Conservation (phyloP, 1,140 invertebrate genomes). For the Zophobas atratus region DNA sequence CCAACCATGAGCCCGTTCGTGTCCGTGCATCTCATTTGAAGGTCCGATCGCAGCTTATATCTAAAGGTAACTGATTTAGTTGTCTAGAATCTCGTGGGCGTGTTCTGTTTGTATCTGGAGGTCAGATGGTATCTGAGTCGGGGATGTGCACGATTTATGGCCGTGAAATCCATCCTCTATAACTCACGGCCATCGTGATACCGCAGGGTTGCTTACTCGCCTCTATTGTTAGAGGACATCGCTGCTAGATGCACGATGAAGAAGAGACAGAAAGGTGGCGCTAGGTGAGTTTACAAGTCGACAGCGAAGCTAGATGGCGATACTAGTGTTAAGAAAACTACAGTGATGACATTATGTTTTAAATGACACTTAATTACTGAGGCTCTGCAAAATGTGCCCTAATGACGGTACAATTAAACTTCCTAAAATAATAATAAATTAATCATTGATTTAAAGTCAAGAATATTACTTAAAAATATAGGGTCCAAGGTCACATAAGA, state of each 20-base stretch:
- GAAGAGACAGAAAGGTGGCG: conserved; percentile 17
- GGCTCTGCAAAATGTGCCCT: too few species aligned
- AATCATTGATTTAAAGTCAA: too few species aligned
- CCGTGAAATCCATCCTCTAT: conserved; percentile 64
- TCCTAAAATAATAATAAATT: too few species aligned
- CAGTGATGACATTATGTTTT: too few species aligned
- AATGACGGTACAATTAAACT: too few species aligned
- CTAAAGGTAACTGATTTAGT: conserved; percentile 64
- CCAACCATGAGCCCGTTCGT: conserved; percentile 53
- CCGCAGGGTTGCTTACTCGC: conserved; percentile 56
- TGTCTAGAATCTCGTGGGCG: conserved; percentile 64
- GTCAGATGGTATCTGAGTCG: conserved; percentile 60
- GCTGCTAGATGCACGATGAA: neutral
- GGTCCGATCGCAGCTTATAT: conserved; percentile 54
- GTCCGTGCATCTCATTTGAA: conserved; percentile 59
- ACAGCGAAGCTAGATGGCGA: conserved; percentile 12
- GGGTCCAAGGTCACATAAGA: too few species aligned
- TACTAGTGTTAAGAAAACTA: neutral
- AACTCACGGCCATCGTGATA: conserved; percentile 61
- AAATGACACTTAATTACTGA: too few species aligned
- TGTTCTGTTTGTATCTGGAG: conserved; percentile 63
- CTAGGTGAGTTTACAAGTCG: neutral
- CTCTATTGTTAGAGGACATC: conserved; percentile 27
- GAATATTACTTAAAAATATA: too few species aligned
- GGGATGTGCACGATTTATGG: conserved; percentile 64